Evolutionary conservation across 2,888 invertebrate species (phyloP), one percentile per base, ranked within the genome.

Genomic region (Drosophila mercatorum): DNA sequence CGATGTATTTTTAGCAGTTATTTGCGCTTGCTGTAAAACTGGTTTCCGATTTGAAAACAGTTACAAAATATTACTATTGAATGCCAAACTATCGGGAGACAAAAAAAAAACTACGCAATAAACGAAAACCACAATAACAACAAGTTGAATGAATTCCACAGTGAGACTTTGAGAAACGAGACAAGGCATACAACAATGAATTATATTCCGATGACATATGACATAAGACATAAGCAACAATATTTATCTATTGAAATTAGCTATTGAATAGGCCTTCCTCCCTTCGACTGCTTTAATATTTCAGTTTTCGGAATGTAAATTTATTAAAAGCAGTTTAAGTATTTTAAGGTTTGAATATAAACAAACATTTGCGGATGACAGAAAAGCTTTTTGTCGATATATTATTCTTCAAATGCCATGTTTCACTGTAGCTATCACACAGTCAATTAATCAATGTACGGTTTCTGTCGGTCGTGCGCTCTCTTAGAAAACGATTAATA

Each of bases 11-110:
- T 76, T 77, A 80, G 77, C 64, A 52, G 10, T 60, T 49, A 75
- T 68, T 65, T 61, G 55, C 44, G 36, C 62, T 14, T 58, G 55
- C 46, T 11, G n/a, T 8, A 10, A 68, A 84, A 88, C 83, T 49
- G 7, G 83, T 89, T 84, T 81, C 26, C 56, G 44, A 12, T 68
- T 69, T 51, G 66, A 74, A 68, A 75, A 88, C 83, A 83, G 89
- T 84, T 84, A 88, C 75, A 70, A 65, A 70, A 68, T 65, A 58
- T 63, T 60, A 57, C 43, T 62, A 68, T 72, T 66, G 75, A 78
- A 71, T 82, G 75, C 64, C 68, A 82, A 65, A 60, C 69, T 49
- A 80, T 56, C 64, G 64, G 57, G 59, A 71, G 53, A 5, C 38
- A 28, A 46, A 17, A 40, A 17, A 40, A 68, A 80, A 62, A 75